phyloP scores from a whole-genome alignment of 1,140 invertebrate genomes.

The Heliconius melpomene region DNA sequence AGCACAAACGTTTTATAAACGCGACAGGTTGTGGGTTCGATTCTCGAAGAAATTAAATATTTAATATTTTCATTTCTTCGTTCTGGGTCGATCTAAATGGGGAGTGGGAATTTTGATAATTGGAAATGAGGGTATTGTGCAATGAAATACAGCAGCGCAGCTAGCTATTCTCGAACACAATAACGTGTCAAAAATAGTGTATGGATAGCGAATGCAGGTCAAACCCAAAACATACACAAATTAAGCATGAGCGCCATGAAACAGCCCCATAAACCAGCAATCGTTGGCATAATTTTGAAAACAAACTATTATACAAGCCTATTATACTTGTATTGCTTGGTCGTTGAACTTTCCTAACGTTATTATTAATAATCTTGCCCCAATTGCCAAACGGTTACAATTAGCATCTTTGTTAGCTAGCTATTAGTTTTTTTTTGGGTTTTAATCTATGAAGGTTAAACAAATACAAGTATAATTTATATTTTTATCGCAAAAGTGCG shows the following conservation, averaged over 20 bases:
- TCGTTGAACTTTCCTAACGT: conserved; percentile 48
- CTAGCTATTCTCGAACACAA: conserved; percentile 49
- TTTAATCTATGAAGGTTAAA: conserved; percentile 38
- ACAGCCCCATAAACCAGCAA: conserved; percentile 57
- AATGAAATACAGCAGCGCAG: conserved; percentile 1
- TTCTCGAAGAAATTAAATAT: too few relatives aligned
- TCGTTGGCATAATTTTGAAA: conserved; percentile 54
- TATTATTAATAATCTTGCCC: conserved; percentile 13
- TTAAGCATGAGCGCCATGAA: conserved; percentile 57
- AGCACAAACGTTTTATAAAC: too few relatives aligned
- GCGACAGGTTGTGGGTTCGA: too few relatives aligned
- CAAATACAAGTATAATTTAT: conserved; percentile 42
- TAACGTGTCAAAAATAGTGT: conserved; percentile 56
- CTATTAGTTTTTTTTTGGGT: conserved; percentile 8
- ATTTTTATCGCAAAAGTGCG: conserved; percentile 50
- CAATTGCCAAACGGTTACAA: conserved; percentile 7
- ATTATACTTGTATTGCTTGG: conserved; percentile 28
- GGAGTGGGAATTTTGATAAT: too few relatives aligned
- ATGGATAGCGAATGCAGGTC: conserved; percentile 47
- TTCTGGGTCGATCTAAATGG: too few relatives aligned
- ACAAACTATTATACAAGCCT: conserved; percentile 46
- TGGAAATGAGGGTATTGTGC: background rate
- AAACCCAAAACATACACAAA: conserved; percentile 52
- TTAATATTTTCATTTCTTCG: too few relatives aligned
- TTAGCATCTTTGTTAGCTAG: conserved; percentile 7